Evolutionary conservation across 2,797 vertebrate genomes (phyloP).

Genomic region (Amniataba percoides): DNA sequence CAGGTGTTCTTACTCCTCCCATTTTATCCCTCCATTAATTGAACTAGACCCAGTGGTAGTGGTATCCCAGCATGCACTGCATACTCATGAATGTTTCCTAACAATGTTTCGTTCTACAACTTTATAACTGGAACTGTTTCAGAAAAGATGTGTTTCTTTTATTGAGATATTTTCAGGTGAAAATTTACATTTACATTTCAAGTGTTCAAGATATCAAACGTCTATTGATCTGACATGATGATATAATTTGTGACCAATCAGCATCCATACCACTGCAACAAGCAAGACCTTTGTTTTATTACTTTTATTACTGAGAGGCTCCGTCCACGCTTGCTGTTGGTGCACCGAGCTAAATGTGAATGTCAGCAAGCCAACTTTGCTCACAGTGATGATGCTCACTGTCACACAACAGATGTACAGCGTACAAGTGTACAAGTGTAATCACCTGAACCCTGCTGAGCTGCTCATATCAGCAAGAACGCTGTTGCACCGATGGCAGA

Average conservation of each 20-base stretch:
- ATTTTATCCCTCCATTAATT: not conserved
- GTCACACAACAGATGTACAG: not conserved
- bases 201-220: no score
- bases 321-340: no score
- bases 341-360: not conserved
- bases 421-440: not conserved
- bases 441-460: constrained; percentile 6
- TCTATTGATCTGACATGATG: no score
- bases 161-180: not conserved
- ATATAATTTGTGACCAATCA: no score
- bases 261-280: not conserved
- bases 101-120: not conserved
- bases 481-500: not conserved
- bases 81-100: not conserved
- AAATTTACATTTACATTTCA: not conserved
- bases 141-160: not conserved
- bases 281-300: not conserved
- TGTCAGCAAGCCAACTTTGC: not conserved
- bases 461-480: not conserved
- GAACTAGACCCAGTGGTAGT: not conserved
- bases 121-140: not conserved
- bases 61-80: not conserved
- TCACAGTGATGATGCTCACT: not conserved
- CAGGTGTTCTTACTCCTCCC: not conserved
- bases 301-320: no score